Conservation (phyloP, 2,888 invertebrate species). For the Calameuta idolon region DNA sequence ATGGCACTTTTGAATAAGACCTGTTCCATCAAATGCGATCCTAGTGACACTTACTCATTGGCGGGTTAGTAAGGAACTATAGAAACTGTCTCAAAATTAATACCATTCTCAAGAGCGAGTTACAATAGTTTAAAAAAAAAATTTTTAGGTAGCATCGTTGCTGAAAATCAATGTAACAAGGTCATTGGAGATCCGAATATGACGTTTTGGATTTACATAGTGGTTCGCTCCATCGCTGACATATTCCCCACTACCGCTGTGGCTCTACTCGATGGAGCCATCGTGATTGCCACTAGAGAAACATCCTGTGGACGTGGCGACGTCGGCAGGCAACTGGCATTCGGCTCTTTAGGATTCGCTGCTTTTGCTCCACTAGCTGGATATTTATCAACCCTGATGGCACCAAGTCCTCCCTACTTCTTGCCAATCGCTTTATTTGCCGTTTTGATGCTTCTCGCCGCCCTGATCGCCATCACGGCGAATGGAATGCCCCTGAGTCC, state of each 20-base stretch:
- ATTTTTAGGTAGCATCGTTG: neutral
- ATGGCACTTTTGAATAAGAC: slow-evolving; percentile 62
- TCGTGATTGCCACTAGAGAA: slow-evolving; percentile 86
- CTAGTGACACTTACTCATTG: slow-evolving; percentile 78
- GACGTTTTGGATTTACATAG: slow-evolving; percentile 79
- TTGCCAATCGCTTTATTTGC: slow-evolving; percentile 71
- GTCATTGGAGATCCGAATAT: slow-evolving; percentile 74
- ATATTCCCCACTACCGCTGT: slow-evolving; percentile 81
- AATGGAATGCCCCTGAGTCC: slow-evolving; percentile 82
- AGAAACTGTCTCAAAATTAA: neutral
- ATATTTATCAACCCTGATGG: slow-evolving; percentile 46
- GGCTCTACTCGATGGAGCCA: slow-evolving; percentile 79
- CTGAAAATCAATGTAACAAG: slow-evolving; percentile 75
- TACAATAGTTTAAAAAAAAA: neutral
- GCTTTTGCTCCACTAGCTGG: slow-evolving; percentile 75
- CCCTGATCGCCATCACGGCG: slow-evolving; percentile 50
- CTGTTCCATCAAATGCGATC: slow-evolving; percentile 79
- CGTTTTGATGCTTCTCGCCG: slow-evolving; percentile 70
- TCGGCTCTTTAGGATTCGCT: slow-evolving; percentile 80
- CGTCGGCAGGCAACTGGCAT: slow-evolving; percentile 82
- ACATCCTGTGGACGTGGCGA: slow-evolving; percentile 84
- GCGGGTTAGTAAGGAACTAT: slow-evolving; percentile 46
- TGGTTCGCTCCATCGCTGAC: slow-evolving; percentile 79
- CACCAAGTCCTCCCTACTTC: slow-evolving; percentile 64
- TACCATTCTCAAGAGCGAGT: neutral